phyloP scores from a whole-genome alignment of 2,797 vertebrate genomes.

The Bradypus variegatus region DNA sequence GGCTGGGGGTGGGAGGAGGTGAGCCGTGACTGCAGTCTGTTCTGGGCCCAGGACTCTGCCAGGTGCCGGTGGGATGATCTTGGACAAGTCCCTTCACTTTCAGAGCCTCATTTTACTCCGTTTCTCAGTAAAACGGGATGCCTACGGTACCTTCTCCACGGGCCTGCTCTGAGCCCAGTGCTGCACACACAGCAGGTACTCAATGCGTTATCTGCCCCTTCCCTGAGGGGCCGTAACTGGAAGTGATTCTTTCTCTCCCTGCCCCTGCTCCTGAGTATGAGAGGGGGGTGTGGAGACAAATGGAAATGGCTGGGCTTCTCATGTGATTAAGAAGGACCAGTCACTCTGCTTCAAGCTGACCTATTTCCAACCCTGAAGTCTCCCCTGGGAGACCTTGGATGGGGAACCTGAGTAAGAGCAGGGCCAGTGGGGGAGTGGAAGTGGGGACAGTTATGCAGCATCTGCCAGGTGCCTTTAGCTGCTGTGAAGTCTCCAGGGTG shows the following conservation, averaged over 20 bases:
- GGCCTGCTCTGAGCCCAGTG: background rate
- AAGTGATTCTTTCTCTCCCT: background rate
- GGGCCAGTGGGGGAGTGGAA: background rate
- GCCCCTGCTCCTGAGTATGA: background rate
- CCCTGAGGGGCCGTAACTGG: background rate
- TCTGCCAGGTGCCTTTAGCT: background rate
- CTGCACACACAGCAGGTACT: background rate
- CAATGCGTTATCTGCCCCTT: background rate
- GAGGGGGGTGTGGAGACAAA: background rate
- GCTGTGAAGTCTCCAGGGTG: background rate
- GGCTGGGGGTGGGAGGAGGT: background rate
- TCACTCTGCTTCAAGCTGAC: background rate
- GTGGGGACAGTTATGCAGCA: background rate
- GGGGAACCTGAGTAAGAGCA: background rate
- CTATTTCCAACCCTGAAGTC: background rate
- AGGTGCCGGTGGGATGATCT: conserved; percentile 20
- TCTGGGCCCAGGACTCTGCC: background rate
- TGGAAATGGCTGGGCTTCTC: background rate
- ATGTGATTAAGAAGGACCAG: background rate
- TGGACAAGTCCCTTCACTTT: background rate
- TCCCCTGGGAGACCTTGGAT: background rate
- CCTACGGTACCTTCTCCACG: background rate
- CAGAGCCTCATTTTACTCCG: background rate
- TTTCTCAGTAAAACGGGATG: background rate
- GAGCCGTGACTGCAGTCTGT: background rate